phyloP scores from a whole-genome alignment of 2,888 invertebrate genomes.

The Pheosia gnoma region DNA sequence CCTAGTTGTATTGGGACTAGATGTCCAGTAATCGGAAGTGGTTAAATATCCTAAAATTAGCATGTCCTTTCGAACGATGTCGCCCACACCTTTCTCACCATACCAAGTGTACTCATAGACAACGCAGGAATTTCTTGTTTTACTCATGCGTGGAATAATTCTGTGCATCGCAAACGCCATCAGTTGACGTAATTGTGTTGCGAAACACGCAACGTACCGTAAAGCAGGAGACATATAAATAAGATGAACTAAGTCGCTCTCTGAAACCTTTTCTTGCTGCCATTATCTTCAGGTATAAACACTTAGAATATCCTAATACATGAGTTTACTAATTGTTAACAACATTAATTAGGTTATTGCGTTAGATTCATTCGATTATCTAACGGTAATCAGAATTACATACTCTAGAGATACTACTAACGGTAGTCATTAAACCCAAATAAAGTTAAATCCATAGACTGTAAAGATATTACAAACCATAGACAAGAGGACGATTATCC shows the following conservation, averaged over 20 bases:
- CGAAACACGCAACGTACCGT: not conserved
- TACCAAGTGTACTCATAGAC: not conserved
- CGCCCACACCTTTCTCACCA: not conserved
- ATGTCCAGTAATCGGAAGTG: no score
- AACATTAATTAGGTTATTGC: no score
- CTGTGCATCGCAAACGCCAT: not conserved
- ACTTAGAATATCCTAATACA: no score
- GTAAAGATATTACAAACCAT: slow-evolving; percentile 16
- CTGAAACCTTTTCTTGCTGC: not conserved
- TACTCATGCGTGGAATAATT: not conserved
- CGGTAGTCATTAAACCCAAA: not conserved
- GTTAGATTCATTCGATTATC: not conserved
- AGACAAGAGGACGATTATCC: slow-evolving; percentile 28
- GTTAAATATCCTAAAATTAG: not conserved
- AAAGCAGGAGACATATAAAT: not conserved
- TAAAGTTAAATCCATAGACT: not conserved
- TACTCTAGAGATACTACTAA: no score
- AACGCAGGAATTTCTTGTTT: not conserved
- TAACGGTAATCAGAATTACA: not conserved
- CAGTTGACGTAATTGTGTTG: slow-evolving; percentile 1
- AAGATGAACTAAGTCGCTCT: not conserved
- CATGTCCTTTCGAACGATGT: not conserved
- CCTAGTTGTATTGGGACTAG: no score
- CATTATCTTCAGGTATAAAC: not conserved
- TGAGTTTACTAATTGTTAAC: no score